A percentile compares a stretch with the other conserved stretches of the same genome.
These are phyloP conservation scores for Merops nubicus DNA, from an alignment of 2,113 vertebrate species.

Conservation along the genomic window DNA sequence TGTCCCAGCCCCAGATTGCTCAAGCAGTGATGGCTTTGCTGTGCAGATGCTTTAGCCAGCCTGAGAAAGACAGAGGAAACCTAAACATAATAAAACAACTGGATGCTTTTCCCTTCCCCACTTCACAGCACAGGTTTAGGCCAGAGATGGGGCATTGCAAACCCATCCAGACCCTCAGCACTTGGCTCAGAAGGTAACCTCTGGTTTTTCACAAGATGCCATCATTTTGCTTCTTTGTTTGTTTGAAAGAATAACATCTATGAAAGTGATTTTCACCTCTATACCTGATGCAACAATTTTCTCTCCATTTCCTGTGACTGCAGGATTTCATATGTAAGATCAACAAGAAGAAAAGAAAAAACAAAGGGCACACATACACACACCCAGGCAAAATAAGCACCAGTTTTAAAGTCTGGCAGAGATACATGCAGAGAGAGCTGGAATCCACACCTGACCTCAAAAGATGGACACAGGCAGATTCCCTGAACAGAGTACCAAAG, in stretches of 20 bases:
- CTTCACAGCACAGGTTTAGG: neutral
- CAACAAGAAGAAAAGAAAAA: neutral
- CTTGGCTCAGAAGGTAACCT: neutral
- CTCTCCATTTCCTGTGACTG: neutral
- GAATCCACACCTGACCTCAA: neutral
- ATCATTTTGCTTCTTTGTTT: neutral
- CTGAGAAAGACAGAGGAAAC: neutral
- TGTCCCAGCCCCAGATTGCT: neutral
- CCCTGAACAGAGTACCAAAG: neutral
- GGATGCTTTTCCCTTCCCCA: neutral
- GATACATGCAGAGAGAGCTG: neutral
- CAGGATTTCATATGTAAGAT: neutral
- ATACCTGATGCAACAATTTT: neutral
- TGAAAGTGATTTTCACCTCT: neutral
- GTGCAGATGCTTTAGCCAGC: neutral
- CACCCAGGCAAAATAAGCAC: neutral
- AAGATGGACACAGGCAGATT: neutral
- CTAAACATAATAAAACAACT: neutral
- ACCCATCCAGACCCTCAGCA: neutral
- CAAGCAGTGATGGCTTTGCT: accelerated
- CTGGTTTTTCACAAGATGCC: neutral
- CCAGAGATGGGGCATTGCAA: neutral
- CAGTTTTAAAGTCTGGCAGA: neutral
- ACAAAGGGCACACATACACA: neutral
- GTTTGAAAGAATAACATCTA: neutral